A percentile compares a stretch with the other conserved stretches of the same genome.
These are phyloP conservation scores for Anarrhichthys ocellatus DNA, from an alignment of 2,113 vertebrate genomes.

Conservation along the genomic window DNA sequence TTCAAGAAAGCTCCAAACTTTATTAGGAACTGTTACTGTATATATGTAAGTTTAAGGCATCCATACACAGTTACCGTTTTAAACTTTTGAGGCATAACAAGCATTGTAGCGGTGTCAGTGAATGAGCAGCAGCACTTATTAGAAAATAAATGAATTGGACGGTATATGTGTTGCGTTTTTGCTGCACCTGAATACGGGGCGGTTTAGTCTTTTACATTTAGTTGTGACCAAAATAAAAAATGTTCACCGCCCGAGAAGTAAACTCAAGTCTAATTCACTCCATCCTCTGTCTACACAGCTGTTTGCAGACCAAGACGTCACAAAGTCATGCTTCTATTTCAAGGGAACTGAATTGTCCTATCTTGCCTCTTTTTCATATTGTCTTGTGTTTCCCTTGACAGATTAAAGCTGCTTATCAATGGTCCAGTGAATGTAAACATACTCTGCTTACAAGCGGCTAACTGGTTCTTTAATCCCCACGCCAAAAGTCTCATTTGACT, in stretches of 20 bases:
- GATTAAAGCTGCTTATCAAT: conserved; percentile 54
- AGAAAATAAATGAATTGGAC: neutral
- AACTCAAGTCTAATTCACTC: neutral
- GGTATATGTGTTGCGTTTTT: neutral
- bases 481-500: neutral
- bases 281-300: neutral
- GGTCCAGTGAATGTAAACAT: conserved; percentile 21
- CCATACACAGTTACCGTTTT: conserved; percentile 5
- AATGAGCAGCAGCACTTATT: neutral
- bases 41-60: neutral
- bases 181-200: neutral
- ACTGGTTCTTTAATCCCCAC: conserved; percentile 9
- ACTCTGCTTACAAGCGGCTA: conserved; percentile 1
- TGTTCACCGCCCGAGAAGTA: neutral
- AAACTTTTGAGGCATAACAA: neutral
- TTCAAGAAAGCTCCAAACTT: neutral
- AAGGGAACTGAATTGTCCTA: neutral
- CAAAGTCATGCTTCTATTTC: conserved; percentile 16
- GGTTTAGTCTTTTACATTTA: neutral
- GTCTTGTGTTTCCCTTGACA: conserved; percentile 37
- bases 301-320: neutral
- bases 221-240: neutral
- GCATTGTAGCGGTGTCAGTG: neutral
- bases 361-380: neutral
- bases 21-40: neutral